Percentiles rank a stretch among this genome's conserved stretches.
phyloP scores from a whole-genome alignment of 2,888 invertebrate genomes.

The Muschampia plurimacula region DNA sequence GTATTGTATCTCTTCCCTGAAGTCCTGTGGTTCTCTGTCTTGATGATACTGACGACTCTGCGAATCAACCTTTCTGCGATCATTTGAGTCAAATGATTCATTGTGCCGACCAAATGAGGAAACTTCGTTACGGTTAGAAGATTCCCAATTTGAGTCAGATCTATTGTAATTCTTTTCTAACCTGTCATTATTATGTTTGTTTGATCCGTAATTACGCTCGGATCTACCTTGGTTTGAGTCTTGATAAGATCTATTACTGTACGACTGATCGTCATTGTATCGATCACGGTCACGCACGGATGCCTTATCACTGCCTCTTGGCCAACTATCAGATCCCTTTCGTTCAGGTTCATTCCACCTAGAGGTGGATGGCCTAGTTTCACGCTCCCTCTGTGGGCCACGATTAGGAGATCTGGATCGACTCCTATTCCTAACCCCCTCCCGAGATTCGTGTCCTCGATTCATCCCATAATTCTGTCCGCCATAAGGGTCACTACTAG shows the following conservation, averaged over 20 bases:
- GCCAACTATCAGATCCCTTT: neutral
- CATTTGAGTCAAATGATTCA: neutral
- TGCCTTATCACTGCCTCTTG: slow-evolving; percentile 3
- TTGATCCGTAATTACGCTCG: slow-evolving; percentile 10
- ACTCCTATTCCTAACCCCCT: neutral
- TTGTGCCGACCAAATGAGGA: neutral
- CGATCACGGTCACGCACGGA: slow-evolving; percentile 7
- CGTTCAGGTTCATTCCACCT: slow-evolving; percentile 20
- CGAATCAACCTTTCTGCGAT: slow-evolving; percentile 1
- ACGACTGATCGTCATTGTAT: neutral
- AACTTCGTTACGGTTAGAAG: neutral
- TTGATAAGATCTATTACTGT: slow-evolving; percentile 6
- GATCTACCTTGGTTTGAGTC: slow-evolving; percentile 7
- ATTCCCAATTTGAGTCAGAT: slow-evolving; percentile 15
- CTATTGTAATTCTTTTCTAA: neutral
- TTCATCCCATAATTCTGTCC: neutral
- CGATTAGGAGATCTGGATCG: slow-evolving; percentile 9
- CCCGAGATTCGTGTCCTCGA: neutral
- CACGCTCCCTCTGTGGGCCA: neutral
- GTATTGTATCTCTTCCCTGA: neutral
- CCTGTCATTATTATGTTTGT: slow-evolving; percentile 8
- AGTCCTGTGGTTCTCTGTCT: slow-evolving; percentile 8
- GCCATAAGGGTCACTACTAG: slow-evolving; percentile 7
- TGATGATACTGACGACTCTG: neutral
- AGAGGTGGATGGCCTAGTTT: neutral